These are phyloP conservation scores for Zhuqinia jingwanae DNA, from an alignment of 2,888 invertebrate genomes.

Conservation along the genomic window DNA sequence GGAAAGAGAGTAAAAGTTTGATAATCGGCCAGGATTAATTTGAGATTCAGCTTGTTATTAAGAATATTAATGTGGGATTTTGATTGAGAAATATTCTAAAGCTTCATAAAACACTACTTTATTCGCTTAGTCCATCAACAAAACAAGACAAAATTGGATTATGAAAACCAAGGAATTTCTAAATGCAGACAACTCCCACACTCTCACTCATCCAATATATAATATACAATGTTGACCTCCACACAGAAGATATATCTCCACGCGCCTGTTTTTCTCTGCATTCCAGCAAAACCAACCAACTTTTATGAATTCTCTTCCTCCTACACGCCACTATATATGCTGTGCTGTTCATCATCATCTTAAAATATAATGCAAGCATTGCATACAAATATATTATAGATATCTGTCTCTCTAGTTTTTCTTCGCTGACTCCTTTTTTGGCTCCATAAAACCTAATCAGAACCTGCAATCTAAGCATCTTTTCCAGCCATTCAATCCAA, in stretches of 20 bases:
- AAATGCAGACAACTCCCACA: too few species aligned
- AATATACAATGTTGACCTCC: too few species aligned
- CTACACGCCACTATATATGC: too few species aligned
- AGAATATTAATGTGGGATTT: too few species aligned
- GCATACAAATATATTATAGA: background rate
- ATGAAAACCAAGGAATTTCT: too few species aligned
- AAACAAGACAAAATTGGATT: too few species aligned
- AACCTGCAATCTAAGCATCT: constrained; percentile 54
- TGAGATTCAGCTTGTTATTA: constrained; percentile 9
- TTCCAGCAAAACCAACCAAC: constrained; percentile 14
- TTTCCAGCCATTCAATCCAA: constrained; percentile 23
- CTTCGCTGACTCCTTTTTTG: background rate
- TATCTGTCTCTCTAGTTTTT: background rate
- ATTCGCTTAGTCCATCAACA: too few species aligned
- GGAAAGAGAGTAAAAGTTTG: constrained; percentile 4
- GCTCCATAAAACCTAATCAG: constrained; percentile 47
- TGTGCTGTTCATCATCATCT: constrained; percentile 28
- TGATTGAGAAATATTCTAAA: too few species aligned
- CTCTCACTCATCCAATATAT: too few species aligned
- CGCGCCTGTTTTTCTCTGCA: background rate
- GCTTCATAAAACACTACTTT: too few species aligned
- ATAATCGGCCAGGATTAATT: constrained; percentile 28
- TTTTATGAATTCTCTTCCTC: constrained; percentile 5
- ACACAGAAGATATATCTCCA: too few species aligned
- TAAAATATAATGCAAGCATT: too few species aligned